phyloP scores from a whole-genome alignment of 2,113 vertebrate genomes.

The Colistium nudipinnis region DNA sequence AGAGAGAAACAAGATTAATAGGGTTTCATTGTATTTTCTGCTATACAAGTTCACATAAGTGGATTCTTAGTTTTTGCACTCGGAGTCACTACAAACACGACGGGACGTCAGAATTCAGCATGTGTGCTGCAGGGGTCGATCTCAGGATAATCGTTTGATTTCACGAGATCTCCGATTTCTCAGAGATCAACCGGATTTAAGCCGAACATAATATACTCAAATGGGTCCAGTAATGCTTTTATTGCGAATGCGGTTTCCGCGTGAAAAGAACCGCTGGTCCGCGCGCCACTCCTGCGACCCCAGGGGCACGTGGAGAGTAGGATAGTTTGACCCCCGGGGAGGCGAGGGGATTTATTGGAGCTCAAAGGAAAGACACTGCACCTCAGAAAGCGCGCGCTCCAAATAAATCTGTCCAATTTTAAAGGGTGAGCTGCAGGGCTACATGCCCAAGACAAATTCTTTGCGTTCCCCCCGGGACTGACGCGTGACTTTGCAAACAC shows the following conservation, averaged over 20 bases:
- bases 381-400: constrained; percentile 46
- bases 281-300: background rate
- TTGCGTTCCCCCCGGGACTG: constrained; percentile 14
- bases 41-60: constrained; percentile 31
- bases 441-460: constrained; percentile 34
- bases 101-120: constrained; percentile 25
- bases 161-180: background rate
- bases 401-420: constrained; percentile 65
- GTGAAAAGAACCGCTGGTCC: background rate
- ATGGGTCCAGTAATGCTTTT: too few relatives aligned
- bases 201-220: too few relatives aligned
- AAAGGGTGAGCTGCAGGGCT: constrained; percentile 47
- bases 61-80: constrained; percentile 22
- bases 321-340: background rate
- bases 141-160: background rate
- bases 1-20: constrained; percentile 27
- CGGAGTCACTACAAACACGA: constrained; percentile 5
- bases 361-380: constrained; percentile 24
- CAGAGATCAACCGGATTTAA: background rate
- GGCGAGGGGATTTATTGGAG: constrained; percentile 53
- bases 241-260: background rate
- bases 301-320: background rate
- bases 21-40: constrained; percentile 24
- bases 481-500: constrained; percentile 44
- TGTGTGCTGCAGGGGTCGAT: constrained; percentile 9